Base-by-base conservation (phyloP, 2,888 invertebrate genomes). In the Amphipoea oculea region DNA sequence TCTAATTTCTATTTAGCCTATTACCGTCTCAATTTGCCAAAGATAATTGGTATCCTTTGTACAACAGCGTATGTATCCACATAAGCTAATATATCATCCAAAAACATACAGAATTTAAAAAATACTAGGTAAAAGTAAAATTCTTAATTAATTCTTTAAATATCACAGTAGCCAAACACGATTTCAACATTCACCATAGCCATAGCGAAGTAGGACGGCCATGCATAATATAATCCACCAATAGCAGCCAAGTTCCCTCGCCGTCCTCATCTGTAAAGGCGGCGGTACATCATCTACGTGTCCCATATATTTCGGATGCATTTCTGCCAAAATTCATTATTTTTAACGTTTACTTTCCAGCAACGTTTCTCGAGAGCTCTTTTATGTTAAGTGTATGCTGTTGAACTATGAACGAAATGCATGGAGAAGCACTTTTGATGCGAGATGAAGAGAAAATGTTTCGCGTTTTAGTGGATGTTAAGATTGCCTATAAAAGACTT, bases 221-320 rank as follows among this genome's bases (percentile, higher is more conserved):
- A 86, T 88, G 76, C 79, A 89, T 89, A 82, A 81, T 81, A 76
- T 68, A 89, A 74, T 67, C 74, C 76, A 17, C 78, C 77, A 79
- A 76, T 83, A 63, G 77, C 57, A 78, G 89, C 78, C 89, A 85
- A 86, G 83, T 78, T 79, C 73, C 63, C 65, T 69, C 78, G 77
- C 73, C 73, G 88, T 83, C 89, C 62, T 23, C 73, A 17, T 66
- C 74, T 60, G 29, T 79, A 42, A 65, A 82, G 78, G 73, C 81
- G 70, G 20, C 75, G 36, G 83, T 88, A 83, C 78, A 80, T 88
- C 89, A 89, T 78, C 72, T 71, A 60, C 76, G 76, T 79, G 89
- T 72, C 79, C 88, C 86, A 88, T 88, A 80, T 89, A 88, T 88
- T 86, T 83, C 80, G 71, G 79, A 88, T 89, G 89, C 89, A 88